These are phyloP conservation scores for Tauraco erythrolophus DNA, from an alignment of 2,113 vertebrate species.

Conservation along the genomic window DNA sequence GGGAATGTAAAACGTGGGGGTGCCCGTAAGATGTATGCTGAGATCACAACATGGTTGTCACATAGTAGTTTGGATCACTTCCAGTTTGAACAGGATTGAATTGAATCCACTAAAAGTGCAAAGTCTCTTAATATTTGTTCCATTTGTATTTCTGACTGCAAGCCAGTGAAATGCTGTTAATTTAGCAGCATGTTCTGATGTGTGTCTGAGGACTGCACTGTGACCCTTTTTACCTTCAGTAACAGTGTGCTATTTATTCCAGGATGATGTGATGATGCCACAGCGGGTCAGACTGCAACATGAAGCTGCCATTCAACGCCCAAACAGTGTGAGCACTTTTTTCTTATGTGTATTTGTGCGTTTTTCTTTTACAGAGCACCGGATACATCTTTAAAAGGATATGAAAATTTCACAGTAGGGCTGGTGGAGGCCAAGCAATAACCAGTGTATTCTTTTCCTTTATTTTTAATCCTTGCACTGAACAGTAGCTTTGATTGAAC, in stretches of 20 bases:
- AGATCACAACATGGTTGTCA: not conserved
- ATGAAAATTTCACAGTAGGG: constrained; percentile 41
- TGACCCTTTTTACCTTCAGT: constrained; percentile 21
- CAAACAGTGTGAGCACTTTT: constrained; percentile 84
- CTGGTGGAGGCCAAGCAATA: constrained; percentile 8
- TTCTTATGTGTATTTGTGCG: not conserved
- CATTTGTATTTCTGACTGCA: constrained; percentile 30
- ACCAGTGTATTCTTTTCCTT: not conserved
- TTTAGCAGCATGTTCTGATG: not conserved
- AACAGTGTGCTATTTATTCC: constrained; percentile 59
- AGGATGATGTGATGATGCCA: constrained; percentile 96
- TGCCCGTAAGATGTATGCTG: not conserved
- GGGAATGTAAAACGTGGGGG: not conserved
- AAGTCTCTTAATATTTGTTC: not conserved
- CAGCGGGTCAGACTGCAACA: constrained; percentile 89
- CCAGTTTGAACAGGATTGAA: not conserved
- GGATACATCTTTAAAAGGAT: constrained; percentile 47
- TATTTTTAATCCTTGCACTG: not conserved
- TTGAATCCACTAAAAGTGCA: not conserved
- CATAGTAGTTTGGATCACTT: not conserved
- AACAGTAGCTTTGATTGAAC: constrained; percentile 13
- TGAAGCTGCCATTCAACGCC: constrained; percentile 77
- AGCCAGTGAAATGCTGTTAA: constrained; percentile 53
- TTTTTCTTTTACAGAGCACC: constrained; percentile 25
- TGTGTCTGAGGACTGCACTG: not conserved